phyloP scores from a whole-genome alignment of 2,888 invertebrate species.

The Cancer borealis region DNA sequence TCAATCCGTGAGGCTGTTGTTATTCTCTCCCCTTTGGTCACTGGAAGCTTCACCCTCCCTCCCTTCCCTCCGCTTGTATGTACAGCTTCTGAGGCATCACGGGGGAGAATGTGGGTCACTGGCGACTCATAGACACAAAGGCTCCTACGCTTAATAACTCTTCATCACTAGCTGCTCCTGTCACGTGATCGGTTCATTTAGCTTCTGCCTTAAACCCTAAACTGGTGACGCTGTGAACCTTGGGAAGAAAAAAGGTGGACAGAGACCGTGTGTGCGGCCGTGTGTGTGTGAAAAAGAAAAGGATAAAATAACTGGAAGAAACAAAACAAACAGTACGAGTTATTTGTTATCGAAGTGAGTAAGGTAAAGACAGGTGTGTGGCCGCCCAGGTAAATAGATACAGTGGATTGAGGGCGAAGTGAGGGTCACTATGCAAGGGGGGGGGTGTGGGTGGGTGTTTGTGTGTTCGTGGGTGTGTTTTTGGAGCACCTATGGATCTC shows the following conservation, averaged over 20 bases:
- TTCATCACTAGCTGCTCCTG: neutral
- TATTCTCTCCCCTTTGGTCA: neutral
- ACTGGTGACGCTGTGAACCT: neutral
- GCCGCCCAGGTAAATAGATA: neutral
- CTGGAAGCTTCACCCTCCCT: neutral
- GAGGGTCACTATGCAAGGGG: constrained; percentile 28
- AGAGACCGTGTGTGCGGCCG: constrained; percentile 10
- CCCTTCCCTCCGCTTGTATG: neutral
- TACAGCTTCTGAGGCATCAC: neutral
- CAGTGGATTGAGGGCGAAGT: neutral
- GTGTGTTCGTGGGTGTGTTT: constrained; percentile 34
- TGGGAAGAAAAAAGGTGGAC: neutral
- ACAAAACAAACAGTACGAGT: neutral
- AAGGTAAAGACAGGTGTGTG: constrained; percentile 20
- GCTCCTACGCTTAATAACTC: constrained; percentile 15
- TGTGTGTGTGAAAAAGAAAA: neutral
- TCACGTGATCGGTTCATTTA: constrained; percentile 11
- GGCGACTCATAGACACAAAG: neutral
- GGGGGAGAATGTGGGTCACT: neutral
- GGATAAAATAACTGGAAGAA: neutral
- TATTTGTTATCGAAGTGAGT: neutral
- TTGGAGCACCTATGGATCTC: neutral
- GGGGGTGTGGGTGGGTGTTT: neutral
- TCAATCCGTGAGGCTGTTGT: neutral
- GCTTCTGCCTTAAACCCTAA: constrained; percentile 1